phyloP scores from a whole-genome alignment of 1,140 invertebrate genomes.

The Bombus picipes region DNA sequence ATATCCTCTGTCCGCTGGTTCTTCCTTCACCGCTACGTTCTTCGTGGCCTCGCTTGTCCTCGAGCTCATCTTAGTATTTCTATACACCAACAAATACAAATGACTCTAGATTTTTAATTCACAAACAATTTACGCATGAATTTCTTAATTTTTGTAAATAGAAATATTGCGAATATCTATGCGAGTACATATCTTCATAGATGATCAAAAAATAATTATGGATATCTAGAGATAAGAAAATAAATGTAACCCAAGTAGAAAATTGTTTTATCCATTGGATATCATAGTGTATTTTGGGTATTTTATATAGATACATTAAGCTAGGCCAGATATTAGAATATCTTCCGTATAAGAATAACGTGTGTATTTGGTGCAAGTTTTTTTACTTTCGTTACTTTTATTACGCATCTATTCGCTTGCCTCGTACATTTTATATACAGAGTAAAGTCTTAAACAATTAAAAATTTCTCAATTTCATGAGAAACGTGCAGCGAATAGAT shows the following conservation, averaged over 20 bases:
- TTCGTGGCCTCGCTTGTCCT: slow-evolving; percentile 60
- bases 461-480: too few relatives aligned
- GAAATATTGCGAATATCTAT: neutral
- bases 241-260: neutral
- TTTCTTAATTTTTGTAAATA: neutral
- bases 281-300: neutral
- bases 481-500: too few relatives aligned
- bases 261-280: neutral
- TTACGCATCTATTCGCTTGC: too few relatives aligned
- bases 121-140: neutral
- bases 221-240: too few relatives aligned
- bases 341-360: neutral
- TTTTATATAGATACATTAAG: too few relatives aligned
- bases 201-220: neutral
- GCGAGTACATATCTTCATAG: neutral
- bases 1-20: slow-evolving; percentile 74
- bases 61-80: slow-evolving; percentile 61
- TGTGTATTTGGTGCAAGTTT: neutral
- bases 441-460: too few relatives aligned
- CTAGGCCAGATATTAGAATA: neutral
- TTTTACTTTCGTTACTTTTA: neutral
- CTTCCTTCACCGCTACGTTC: slow-evolving; percentile 72
- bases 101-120: neutral
- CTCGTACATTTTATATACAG: too few relatives aligned
- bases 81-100: slow-evolving; percentile 10